phyloP scores from a whole-genome alignment of 2,888 invertebrate species.

The Oeneis ivallda region DNA sequence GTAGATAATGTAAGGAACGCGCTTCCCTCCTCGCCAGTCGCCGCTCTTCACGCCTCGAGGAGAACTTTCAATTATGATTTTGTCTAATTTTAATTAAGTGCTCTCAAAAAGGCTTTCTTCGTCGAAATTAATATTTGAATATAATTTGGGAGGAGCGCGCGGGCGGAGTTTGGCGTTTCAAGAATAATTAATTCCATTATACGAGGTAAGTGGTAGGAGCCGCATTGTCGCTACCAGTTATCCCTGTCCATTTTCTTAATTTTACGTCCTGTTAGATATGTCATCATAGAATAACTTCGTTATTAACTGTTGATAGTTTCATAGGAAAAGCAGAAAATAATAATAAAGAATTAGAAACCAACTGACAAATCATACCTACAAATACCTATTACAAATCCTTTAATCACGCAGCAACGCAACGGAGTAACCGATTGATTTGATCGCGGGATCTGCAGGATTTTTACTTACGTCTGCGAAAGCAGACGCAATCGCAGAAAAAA shows the following conservation, averaged over 20 bases:
- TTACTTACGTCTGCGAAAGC: too few species aligned
- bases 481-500: too few species aligned
- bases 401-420: too few species aligned
- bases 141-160: constrained; percentile 80
- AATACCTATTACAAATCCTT: too few species aligned
- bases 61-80: constrained; percentile 82
- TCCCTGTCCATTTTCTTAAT: constrained; percentile 19
- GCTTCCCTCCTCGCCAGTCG: constrained; percentile 58
- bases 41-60: constrained; percentile 78
- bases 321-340: too few species aligned
- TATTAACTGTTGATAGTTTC: too few species aligned
- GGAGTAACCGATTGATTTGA: too few species aligned
- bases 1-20: constrained; percentile 77
- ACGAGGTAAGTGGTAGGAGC: constrained; percentile 68
- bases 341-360: too few species aligned
- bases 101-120: constrained; percentile 80
- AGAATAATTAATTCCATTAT: constrained; percentile 80
- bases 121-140: constrained; percentile 82
- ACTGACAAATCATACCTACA: too few species aligned
- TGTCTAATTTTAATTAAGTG: constrained; percentile 82
- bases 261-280: too few species aligned
- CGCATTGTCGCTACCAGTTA: constrained; percentile 44
- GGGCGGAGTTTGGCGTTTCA: constrained; percentile 80
- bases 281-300: too few species aligned
- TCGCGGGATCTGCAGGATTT: too few species aligned